Evolutionary conservation across 2,797 vertebrate species (phyloP).

Genomic region (Megaceryle alcyon): DNA sequence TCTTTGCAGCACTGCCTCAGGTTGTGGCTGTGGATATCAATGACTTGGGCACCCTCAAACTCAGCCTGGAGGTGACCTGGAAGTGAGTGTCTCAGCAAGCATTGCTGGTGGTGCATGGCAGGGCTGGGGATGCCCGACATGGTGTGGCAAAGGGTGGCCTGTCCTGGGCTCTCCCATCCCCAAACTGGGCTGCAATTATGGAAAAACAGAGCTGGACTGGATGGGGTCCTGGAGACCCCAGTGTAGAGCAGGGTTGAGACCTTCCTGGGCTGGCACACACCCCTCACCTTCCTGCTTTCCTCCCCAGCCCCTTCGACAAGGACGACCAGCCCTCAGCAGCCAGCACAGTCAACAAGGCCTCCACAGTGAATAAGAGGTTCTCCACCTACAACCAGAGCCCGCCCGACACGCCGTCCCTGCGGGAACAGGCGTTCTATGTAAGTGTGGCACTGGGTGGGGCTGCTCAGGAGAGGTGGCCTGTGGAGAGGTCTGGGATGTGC

Average conservation of each 20-base stretch:
- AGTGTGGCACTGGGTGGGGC: slow-evolving; percentile 69
- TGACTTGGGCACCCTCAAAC: slow-evolving; percentile 96
- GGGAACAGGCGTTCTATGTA: slow-evolving; percentile 96
- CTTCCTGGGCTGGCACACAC: not conserved
- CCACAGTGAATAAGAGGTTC: slow-evolving; percentile 91
- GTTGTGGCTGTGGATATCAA: slow-evolving; percentile 97
- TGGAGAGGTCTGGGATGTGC: not conserved
- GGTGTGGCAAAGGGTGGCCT: not conserved
- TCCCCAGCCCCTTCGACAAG: slow-evolving; percentile 93
- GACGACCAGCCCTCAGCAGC: slow-evolving; percentile 89
- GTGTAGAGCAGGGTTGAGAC: not conserved
- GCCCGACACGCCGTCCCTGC: slow-evolving; percentile 90
- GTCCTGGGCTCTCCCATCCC: not conserved
- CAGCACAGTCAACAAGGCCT: slow-evolving; percentile 90
- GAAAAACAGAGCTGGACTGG: not conserved
- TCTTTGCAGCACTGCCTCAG: slow-evolving; percentile 92
- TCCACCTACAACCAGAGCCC: slow-evolving; percentile 95
- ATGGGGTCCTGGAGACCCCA: not conserved
- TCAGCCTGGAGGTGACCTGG: slow-evolving; percentile 96
- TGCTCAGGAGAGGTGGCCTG: not conserved
- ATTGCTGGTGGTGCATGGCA: not conserved
- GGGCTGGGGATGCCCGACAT: not conserved
- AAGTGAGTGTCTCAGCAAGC: slow-evolving; percentile 83
- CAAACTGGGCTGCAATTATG: not conserved
- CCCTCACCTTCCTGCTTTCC: not conserved